These are phyloP conservation scores for Hofmannophila pseudospretella DNA, from an alignment of 2,888 invertebrate species.

Conservation along the genomic window DNA sequence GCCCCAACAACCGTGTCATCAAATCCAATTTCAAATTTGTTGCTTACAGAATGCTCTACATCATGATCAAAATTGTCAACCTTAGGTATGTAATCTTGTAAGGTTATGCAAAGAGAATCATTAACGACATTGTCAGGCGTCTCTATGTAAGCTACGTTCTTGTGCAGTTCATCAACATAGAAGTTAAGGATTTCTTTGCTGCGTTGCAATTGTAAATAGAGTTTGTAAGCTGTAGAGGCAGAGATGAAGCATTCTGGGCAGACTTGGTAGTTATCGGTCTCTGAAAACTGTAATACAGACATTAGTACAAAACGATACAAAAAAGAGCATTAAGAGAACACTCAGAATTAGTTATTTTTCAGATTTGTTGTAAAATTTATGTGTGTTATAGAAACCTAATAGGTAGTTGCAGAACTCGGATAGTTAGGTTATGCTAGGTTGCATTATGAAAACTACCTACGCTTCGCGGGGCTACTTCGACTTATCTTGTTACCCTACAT, in stretches of 20 bases:
- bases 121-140: constrained; percentile 23
- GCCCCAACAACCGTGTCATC: too few species aligned
- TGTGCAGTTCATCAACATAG: constrained; percentile 40
- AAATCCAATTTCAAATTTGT: neutral
- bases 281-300: constrained; percentile 38
- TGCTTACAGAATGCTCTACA: constrained; percentile 19
- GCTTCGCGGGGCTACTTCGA: too few species aligned
- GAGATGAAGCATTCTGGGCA: constrained; percentile 49
- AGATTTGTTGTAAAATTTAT: too few species aligned
- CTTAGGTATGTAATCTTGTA: constrained; percentile 30
- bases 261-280: constrained; percentile 40
- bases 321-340: too few species aligned
- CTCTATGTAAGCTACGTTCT: constrained; percentile 32
- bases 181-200: constrained; percentile 45
- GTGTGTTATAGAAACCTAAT: too few species aligned
- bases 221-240: constrained; percentile 52
- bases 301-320: too few species aligned
- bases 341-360: too few species aligned
- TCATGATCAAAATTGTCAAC: constrained; percentile 34
- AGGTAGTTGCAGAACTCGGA: too few species aligned
- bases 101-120: constrained; percentile 42
- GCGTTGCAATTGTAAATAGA: constrained; percentile 38
- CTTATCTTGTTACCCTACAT: too few species aligned
- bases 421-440: too few species aligned
- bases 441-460: too few species aligned